Conservation (phyloP, 2,888 invertebrate genomes). For the Sphaeridia pumilis region DNA sequence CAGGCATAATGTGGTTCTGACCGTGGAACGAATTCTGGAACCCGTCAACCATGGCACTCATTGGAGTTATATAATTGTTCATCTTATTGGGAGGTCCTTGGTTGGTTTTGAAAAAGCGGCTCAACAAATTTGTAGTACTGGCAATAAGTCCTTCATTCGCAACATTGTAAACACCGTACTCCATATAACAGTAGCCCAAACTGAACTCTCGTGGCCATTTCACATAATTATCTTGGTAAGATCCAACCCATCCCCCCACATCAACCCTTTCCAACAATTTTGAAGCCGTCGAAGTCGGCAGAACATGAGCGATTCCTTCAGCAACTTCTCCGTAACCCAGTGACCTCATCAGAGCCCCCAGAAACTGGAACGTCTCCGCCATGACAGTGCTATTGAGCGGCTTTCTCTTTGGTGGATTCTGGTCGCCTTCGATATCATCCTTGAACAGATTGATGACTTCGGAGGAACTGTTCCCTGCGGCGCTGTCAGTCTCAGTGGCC, state of each 20-base stretch:
- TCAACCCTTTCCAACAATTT: constrained; percentile 32
- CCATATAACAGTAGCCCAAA: constrained; percentile 34
- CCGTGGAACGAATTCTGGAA: constrained; percentile 8
- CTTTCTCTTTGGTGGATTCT: constrained; percentile 15
- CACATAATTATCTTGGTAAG: constrained; percentile 30
- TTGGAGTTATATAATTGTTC: constrained; percentile 26
- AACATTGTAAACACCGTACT: constrained; percentile 32
- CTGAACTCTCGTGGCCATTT: constrained; percentile 31
- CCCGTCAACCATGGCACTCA: constrained; percentile 19
- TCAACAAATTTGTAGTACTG: constrained; percentile 22
- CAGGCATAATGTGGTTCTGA: constrained; percentile 1
- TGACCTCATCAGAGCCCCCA: constrained; percentile 26
- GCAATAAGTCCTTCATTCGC: constrained; percentile 27
- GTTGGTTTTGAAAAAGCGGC: constrained; percentile 19
- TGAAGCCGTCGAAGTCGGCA: constrained; percentile 29
- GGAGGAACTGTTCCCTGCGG: constrained; percentile 11
- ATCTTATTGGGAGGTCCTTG: constrained; percentile 16
- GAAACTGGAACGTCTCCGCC: constrained; percentile 32
- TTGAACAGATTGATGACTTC: constrained; percentile 13
- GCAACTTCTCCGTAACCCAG: constrained; percentile 33
- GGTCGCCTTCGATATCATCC: neutral
- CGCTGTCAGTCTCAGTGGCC: constrained; percentile 8
- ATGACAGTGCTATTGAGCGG: constrained; percentile 31
- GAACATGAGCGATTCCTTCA: constrained; percentile 31
- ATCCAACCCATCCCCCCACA: constrained; percentile 33